Evolutionary conservation across 2,888 invertebrate genomes (phyloP).

Genomic region (Tetropium fuscum): DNA sequence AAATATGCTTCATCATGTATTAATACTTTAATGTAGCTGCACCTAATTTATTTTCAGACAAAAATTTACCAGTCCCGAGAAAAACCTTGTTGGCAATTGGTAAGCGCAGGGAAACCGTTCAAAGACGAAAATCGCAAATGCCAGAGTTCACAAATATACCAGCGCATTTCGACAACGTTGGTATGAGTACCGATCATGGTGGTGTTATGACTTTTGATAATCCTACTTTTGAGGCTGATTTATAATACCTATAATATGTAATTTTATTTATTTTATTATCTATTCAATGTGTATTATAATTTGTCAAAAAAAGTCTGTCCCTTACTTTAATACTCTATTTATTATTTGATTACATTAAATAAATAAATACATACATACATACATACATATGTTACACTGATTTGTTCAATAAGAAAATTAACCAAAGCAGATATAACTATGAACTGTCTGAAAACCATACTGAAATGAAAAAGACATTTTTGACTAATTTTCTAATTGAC

Average conservation of each 20-base stretch:
- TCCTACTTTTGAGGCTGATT: slow-evolving; percentile 23
- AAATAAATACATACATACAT: background rate
- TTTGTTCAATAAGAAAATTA: slow-evolving; percentile 12
- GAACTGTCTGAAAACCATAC: background rate
- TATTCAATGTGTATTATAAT: too few relatives aligned
- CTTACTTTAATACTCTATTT: background rate
- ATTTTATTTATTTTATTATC: too few relatives aligned
- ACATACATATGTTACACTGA: slow-evolving; percentile 6
- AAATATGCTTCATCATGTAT: too few relatives aligned
- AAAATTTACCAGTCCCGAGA: slow-evolving; percentile 41
- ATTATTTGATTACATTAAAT: background rate
- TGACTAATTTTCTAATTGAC: slow-evolving; percentile 9
- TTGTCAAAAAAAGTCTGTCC: too few relatives aligned
- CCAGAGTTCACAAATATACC: slow-evolving; percentile 27
- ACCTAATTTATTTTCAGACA: slow-evolving; percentile 21
- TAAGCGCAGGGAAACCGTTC: slow-evolving; percentile 36
- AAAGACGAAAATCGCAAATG: slow-evolving; percentile 42
- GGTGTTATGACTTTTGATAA: slow-evolving; percentile 30
- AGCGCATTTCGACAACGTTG: slow-evolving; percentile 16
- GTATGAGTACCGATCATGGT: background rate
- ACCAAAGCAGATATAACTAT: background rate
- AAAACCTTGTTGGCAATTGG: slow-evolving; percentile 45
- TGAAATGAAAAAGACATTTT: background rate
- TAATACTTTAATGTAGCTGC: background rate
- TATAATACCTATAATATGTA: slow-evolving; percentile 3